Evolutionary conservation across 2,797 vertebrate genomes (phyloP), one percentile per base, ranked within the genome.

Genomic region (Limosa lapponica): DNA sequence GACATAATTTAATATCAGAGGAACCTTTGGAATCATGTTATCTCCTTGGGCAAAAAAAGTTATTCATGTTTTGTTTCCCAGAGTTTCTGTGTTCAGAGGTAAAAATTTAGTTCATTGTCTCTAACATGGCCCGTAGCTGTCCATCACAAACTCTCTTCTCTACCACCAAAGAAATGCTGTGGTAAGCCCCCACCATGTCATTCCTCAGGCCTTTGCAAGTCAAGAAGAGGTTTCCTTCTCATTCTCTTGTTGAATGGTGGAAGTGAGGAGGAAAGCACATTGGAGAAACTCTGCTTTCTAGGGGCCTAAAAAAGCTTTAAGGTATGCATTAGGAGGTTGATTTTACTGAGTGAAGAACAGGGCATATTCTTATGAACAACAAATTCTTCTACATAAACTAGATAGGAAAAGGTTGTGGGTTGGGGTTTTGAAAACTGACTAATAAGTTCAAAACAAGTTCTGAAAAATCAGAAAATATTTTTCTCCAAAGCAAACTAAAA

Each of bases 111-210:
- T 48, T 62, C 22, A 3, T 14, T 85, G 39, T 65, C 58, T 73
- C 30, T 36, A 12, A 13, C 0, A 0, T 7, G n/a, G n/a, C 48
- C 23, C 43, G 34, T n/a, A 62, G 48, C 20, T 62, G 13, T 41
- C 54, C 1, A 0, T 36, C 2, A 2, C 4, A 2, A 52, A 20
- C 6, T 11, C 36, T 83, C 24, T 48, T 54, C 14, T 65, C 19
- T n/a, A 6, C 5, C 59, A 28, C 24, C 0, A 0, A 34, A 1
- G 4, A 34, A 39, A 8, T 30, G n/a, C 34, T 34, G 10, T 36
- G n/a, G 23, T 34, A 13, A 69, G 11, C 23, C 18, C 55, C 34
- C 46, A 74, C 19, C 19, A 23, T 1, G 0, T 27, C 10, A 18
- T 51, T 71, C 64, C 39, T 72, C 36, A 28, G 72, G 59, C 30